phyloP scores from a whole-genome alignment of 2,888 invertebrate genomes.

The Drosophila borealis region DNA sequence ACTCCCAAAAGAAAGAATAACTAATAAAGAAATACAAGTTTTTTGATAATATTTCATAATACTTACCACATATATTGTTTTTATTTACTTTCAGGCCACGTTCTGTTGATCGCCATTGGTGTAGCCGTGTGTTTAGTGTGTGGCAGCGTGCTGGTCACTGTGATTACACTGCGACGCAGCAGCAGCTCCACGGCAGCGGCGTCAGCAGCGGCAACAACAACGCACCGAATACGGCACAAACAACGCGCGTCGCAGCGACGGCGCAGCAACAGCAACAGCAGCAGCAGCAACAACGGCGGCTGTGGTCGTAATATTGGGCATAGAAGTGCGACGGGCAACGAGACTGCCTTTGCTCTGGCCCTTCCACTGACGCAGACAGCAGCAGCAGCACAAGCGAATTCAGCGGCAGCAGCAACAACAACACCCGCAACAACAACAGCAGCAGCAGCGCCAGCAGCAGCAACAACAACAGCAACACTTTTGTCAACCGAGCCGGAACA shows the following conservation, averaged over 20 bases:
- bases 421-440: conserved; percentile 66
- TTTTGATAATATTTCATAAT: not conserved
- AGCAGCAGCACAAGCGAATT: conserved; percentile 50
- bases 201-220: conserved; percentile 61
- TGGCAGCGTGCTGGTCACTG: conserved; percentile 81
- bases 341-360: conserved; percentile 83
- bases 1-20: too few species aligned
- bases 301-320: conserved; percentile 45
- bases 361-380: conserved; percentile 82
- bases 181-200: conserved; percentile 52
- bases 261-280: conserved; percentile 48
- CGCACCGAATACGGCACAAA: conserved; percentile 61
- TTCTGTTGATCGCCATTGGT: conserved; percentile 80
- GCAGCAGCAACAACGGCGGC: conserved; percentile 18
- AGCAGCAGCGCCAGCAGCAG: conserved; percentile 67
- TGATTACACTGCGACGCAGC: conserved; percentile 72
- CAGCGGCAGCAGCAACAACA: conserved; percentile 29
- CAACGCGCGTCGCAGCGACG: conserved; percentile 70
- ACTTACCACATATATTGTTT: not conserved
- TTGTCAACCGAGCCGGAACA: conserved; percentile 85
- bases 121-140: conserved; percentile 81
- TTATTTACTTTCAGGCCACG: conserved; percentile 66
- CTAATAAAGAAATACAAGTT: too few species aligned
- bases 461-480: conserved; percentile 75
- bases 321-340: conserved; percentile 43